Evolutionary conservation across 2,797 vertebrate species (phyloP).

Genomic region (Perodicticus potto): DNA sequence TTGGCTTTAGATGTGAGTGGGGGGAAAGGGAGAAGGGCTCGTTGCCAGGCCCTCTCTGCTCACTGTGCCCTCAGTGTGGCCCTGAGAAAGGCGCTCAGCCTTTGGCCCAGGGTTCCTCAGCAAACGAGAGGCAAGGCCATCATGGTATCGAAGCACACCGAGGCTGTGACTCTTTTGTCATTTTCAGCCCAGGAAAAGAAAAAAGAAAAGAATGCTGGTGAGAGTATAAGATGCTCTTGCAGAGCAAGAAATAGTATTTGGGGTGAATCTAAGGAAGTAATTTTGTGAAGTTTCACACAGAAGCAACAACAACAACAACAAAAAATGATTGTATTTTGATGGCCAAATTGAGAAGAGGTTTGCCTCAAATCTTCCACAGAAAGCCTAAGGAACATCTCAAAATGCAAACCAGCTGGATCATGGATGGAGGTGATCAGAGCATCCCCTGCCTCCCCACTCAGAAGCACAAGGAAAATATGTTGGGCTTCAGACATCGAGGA

Average conservation of each 20-base stretch:
- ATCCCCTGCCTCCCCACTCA: background rate
- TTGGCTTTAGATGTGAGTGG: background rate
- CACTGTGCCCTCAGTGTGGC: fast-evolving
- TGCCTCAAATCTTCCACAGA: background rate
- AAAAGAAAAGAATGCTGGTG: background rate
- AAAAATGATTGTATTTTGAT: background rate
- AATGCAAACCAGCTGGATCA: background rate
- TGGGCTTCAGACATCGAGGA: background rate
- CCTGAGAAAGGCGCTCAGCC: background rate
- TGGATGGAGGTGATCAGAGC: background rate
- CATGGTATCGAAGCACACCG: background rate
- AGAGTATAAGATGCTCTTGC: constrained; percentile 62
- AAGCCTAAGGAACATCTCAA: background rate
- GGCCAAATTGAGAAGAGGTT: background rate
- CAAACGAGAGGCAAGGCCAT: background rate
- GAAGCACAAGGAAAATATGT: background rate
- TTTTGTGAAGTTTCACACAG: constrained; percentile 62
- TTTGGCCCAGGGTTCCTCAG: background rate
- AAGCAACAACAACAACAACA: background rate
- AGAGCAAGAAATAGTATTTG: constrained; percentile 59
- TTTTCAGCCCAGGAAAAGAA: constrained; percentile 24
- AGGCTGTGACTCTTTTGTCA: background rate
- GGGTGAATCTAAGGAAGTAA: constrained; percentile 45
- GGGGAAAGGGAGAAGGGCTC: too few species aligned
- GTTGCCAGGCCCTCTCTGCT: background rate